Conservation (phyloP, 1,140 invertebrate genomes). For the Trichonephila clavata region DNA sequence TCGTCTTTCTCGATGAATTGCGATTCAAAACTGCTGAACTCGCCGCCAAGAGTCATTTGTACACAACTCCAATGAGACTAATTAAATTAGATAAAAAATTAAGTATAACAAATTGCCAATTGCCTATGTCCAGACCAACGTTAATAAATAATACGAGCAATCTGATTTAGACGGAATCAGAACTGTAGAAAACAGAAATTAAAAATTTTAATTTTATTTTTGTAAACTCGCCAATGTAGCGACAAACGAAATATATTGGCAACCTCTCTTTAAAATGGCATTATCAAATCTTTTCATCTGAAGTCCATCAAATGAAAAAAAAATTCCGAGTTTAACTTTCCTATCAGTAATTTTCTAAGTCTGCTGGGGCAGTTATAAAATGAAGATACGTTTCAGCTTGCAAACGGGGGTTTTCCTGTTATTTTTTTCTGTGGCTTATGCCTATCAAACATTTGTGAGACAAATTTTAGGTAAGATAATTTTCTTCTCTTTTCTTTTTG, state of each 20-base stretch:
- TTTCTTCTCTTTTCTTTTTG: not conserved
- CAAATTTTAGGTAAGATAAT: constrained; percentile 5
- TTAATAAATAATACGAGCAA: too few species aligned
- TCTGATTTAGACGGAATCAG: too few species aligned
- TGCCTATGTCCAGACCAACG: too few species aligned
- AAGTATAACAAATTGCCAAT: too few species aligned
- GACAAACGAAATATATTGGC: not conserved
- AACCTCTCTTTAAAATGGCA: not conserved
- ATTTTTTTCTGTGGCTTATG: not conserved
- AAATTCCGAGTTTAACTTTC: not conserved
- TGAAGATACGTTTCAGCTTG: not conserved
- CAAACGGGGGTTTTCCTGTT: not conserved
- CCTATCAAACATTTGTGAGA: not conserved
- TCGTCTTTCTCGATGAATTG: too few species aligned
- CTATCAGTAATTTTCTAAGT: not conserved
- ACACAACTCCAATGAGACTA: too few species aligned
- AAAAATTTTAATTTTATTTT: not conserved
- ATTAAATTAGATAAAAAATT: too few species aligned
- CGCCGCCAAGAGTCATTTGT: too few species aligned
- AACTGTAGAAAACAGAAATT: too few species aligned
- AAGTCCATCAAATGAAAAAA: not conserved
- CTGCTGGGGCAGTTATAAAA: not conserved
- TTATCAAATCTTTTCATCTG: too few species aligned
- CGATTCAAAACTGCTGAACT: too few species aligned
- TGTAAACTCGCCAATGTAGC: not conserved